Conservation (phyloP, 2,113 vertebrate genomes). For the Atrichornis clamosus region DNA sequence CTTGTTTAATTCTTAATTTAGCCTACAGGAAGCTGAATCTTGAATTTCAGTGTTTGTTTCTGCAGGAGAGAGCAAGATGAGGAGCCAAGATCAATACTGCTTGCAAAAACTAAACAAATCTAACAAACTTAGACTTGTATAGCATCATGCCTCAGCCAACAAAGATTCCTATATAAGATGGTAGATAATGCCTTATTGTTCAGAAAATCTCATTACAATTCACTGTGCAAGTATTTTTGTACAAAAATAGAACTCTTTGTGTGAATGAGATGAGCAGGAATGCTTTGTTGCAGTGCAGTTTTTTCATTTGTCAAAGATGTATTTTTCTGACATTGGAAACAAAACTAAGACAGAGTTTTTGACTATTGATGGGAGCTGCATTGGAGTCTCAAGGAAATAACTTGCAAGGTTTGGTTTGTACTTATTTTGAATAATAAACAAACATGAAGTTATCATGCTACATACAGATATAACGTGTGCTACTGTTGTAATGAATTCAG, state of each 20-base stretch:
- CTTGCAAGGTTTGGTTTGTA: neutral
- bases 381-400: neutral
- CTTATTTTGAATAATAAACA: neutral
- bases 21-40: neutral
- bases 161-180: conserved; percentile 12
- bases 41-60: conserved; percentile 46
- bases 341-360: neutral
- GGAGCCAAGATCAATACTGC: conserved; percentile 50
- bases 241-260: conserved; percentile 7
- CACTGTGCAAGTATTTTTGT: neutral
- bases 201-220: neutral
- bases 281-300: neutral
- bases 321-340: neutral
- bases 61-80: neutral
- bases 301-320: neutral
- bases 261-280: neutral
- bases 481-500: neutral
- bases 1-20: conserved; percentile 30
- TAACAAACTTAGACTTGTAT: neutral
- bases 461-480: neutral
- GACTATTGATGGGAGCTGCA: neutral
- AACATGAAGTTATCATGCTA: neutral
- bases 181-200: conserved; percentile 37
- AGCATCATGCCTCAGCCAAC: neutral
- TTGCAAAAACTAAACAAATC: neutral